Conservation (phyloP, 2,797 vertebrate species). For the Sebastes taczanowskii region DNA sequence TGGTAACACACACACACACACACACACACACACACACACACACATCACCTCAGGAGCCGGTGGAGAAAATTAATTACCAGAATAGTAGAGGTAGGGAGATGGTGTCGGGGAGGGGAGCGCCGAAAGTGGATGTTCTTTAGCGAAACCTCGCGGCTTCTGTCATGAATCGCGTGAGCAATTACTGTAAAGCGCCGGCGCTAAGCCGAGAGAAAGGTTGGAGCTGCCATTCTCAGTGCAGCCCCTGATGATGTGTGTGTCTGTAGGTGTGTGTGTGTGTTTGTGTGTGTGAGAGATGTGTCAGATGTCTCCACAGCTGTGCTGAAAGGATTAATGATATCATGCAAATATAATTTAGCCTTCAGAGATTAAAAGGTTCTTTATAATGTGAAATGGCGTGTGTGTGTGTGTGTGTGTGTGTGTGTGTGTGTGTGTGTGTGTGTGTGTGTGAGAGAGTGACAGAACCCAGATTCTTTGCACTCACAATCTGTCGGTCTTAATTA, state of each 20-base stretch:
- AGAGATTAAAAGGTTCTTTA: constrained; percentile 49
- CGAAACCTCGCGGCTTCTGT: constrained; percentile 67
- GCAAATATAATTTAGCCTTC: constrained; percentile 60
- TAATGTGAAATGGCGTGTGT: constrained; percentile 31
- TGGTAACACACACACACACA: constrained; percentile 10
- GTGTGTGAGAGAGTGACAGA: constrained; percentile 33
- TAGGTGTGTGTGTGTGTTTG: neutral
- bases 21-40: constrained; percentile 8
- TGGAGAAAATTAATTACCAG: constrained; percentile 72
- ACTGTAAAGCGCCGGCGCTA: constrained; percentile 57
- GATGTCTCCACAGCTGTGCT: constrained; percentile 27
- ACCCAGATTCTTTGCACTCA: constrained; percentile 44
- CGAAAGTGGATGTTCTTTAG: constrained; percentile 63
- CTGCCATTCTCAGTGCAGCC: constrained; percentile 53
- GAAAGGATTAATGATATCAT: constrained; percentile 64
- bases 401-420: neutral
- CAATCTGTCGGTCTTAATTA: constrained; percentile 70
- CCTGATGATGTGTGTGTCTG: constrained; percentile 6
- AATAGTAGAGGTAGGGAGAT: constrained; percentile 41
- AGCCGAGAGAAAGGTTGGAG: constrained; percentile 70
- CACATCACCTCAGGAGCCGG: constrained; percentile 14
- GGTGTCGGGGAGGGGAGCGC: constrained; percentile 9
- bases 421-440: constrained; percentile 3
- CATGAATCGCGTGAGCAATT: constrained; percentile 62
- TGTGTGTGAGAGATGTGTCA: constrained; percentile 22